A percentile compares a stretch with the other conserved stretches of the same genome.
These are phyloP conservation scores for Anas platyrhynchos DNA, from an alignment of 2,113 vertebrate species.

Conservation along the genomic window DNA sequence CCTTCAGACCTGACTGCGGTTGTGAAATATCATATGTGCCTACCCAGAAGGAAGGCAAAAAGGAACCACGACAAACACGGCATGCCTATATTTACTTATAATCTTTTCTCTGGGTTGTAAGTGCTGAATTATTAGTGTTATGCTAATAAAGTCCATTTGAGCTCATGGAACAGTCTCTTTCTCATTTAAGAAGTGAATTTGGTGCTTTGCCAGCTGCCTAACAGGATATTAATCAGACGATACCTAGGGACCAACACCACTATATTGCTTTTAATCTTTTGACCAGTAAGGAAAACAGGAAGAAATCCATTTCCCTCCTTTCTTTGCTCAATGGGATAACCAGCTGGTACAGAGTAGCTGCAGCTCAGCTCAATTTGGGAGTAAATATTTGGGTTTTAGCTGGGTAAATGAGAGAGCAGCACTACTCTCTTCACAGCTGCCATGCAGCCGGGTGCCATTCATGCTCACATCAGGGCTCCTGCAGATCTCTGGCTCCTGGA, in stretches of 20 bases:
- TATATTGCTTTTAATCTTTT: slow-evolving; percentile 69
- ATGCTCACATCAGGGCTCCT: neutral
- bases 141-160: slow-evolving; percentile 10
- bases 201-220: slow-evolving; percentile 27
- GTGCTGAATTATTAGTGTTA: slow-evolving; percentile 30
- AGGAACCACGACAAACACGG: neutral
- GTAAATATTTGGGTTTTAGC: slow-evolving; percentile 51
- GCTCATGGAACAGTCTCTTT: neutral
- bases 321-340: slow-evolving; percentile 46
- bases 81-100: neutral
- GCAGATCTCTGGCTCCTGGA: neutral
- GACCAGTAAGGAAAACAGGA: slow-evolving; percentile 63
- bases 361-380: slow-evolving; percentile 17
- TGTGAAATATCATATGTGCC: neutral
- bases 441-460: neutral
- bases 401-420: neutral
- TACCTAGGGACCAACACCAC: slow-evolving; percentile 47
- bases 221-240: slow-evolving; percentile 57
- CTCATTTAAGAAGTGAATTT: neutral
- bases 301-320: slow-evolving; percentile 67
- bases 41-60: neutral
- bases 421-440: neutral
- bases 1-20: neutral
- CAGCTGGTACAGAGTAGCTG: neutral
- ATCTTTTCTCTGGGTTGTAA: slow-evolving; percentile 3